Base-by-base conservation (phyloP, 2,888 invertebrate genomes). In the Campoletis raptor region DNA sequence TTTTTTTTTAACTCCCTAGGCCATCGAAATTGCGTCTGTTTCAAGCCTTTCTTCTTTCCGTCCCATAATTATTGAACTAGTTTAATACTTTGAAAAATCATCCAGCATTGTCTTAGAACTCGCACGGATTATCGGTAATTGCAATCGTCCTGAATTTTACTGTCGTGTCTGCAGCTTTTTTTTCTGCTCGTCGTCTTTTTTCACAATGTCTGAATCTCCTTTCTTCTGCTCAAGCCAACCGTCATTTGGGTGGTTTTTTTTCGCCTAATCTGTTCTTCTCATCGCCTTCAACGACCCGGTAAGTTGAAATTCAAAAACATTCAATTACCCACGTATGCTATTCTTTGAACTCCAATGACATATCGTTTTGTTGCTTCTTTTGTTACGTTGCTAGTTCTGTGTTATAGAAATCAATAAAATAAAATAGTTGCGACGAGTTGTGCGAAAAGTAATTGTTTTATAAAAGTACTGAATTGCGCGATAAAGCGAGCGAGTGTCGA, bases 91-190 rank as follows among this genome's bases (percentile, higher is more conserved):
- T n/a, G 12, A 61, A 74, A 79, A 64, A 64, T 64, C 10, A 61
- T 64, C 54, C 48, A 15, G n/a, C 10, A 30, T 15, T 40, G 73
- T 61, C 36, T 73, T 81, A 64, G 18, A 66, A 61, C 30, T 70
- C 30, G 70, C 82, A 57, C 73, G n/a, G 70, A 80, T 36, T 70
- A 61, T 48, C 40, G 30, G 76, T 70, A 64, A 85, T 82, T 74
- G 64, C 45, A 67, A 79, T 54, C 21, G 64, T 48, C 66, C 37
- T 24, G 78, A 15, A 79, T 74, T 67, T 73, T 64, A 73, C 54
- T 79, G 69, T 24, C n/a, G 12, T 57, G 57, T 57, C 21, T 57
- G 12, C 12, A 15, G 6, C 30, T 30, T 7, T 15, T 61, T 61
- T 15, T 15, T 18, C 70, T 66, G 15, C 61, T 30, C 2, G 42